phyloP scores from a whole-genome alignment of 37 sponge, comb jelly and placozoan species.

The Oscarella lobularis region DNA sequence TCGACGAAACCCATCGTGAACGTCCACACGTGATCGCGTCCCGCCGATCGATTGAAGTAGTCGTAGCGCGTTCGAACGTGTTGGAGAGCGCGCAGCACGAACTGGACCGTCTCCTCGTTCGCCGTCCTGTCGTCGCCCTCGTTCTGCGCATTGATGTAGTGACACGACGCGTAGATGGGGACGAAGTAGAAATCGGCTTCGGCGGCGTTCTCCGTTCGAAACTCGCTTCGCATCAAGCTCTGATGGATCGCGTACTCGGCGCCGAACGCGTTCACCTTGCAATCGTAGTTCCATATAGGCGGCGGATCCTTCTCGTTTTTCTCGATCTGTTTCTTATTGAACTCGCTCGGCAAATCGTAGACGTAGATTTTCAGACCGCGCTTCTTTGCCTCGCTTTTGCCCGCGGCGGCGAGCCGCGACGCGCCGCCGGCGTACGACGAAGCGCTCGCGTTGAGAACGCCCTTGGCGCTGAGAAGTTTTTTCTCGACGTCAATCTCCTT shows the following conservation, averaged over 20 bases:
- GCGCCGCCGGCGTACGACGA: neutral
- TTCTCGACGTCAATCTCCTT: neutral
- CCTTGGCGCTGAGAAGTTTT: neutral
- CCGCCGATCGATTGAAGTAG: slow-evolving; percentile 25
- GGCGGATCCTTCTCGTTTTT: slow-evolving; percentile 13
- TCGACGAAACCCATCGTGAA: slow-evolving; percentile 27
- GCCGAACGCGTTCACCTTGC: slow-evolving; percentile 19
- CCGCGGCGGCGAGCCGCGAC: neutral
- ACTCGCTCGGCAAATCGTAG: slow-evolving; percentile 14
- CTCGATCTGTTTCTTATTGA: slow-evolving; percentile 16
- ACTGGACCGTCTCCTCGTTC: slow-evolving; percentile 13
- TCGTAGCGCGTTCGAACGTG: slow-evolving; percentile 11
- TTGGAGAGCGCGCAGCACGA: slow-evolving; percentile 9
- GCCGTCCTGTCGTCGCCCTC: slow-evolving; percentile 5
- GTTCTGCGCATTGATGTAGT: slow-evolving; percentile 30
- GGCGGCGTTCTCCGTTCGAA: slow-evolving; percentile 14
- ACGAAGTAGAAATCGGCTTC: slow-evolving; percentile 35
- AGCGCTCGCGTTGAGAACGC: neutral
- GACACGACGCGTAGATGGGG: slow-evolving; percentile 25
- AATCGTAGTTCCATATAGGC: slow-evolving; percentile 27
- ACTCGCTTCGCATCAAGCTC: slow-evolving; percentile 10
- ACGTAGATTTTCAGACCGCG: slow-evolving; percentile 24
- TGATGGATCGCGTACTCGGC: slow-evolving; percentile 29
- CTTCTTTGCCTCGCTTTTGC: neutral
- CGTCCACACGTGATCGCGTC: slow-evolving; percentile 36